phyloP scores from a whole-genome alignment of 2,797 vertebrate genomes.

The Amblyopsis hoosieri region DNA sequence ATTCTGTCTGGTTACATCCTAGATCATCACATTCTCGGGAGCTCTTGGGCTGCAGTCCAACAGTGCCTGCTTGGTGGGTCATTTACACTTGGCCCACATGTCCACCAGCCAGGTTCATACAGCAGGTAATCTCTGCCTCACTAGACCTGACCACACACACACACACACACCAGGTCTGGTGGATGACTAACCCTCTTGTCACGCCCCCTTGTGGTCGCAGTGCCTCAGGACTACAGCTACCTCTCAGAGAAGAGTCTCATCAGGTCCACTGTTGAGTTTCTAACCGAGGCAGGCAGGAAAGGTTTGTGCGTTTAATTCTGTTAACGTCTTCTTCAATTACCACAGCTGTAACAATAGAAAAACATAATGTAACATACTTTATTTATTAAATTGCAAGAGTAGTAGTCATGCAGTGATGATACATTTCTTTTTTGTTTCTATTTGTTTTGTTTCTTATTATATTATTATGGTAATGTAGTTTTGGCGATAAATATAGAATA shows the following conservation, averaged over 20 bases:
- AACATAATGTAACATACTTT: too few species aligned
- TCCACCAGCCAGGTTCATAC: slow-evolving; percentile 86
- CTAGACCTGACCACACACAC: neutral
- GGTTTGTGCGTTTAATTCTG: slow-evolving; percentile 67
- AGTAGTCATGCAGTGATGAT: neutral
- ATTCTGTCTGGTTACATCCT: too few species aligned
- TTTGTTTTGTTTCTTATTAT: too few species aligned
- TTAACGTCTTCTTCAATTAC: neutral
- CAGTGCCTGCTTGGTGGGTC: slow-evolving; percentile 88
- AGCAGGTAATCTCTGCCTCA: slow-evolving; percentile 74
- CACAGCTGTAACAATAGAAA: too few species aligned
- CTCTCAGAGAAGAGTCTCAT: slow-evolving; percentile 90
- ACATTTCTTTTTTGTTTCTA: too few species aligned
- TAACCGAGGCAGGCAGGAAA: slow-evolving; percentile 88
- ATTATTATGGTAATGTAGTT: too few species aligned
- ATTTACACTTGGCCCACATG: slow-evolving; percentile 86
- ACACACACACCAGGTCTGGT: neutral
- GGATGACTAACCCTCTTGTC: neutral
- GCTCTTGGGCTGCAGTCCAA: slow-evolving; percentile 93
- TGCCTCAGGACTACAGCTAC: slow-evolving; percentile 92
- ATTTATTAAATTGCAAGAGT: neutral
- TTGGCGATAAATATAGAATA: too few species aligned
- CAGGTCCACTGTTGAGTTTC: slow-evolving; percentile 81
- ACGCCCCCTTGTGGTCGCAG: slow-evolving; percentile 67
- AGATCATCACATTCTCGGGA: slow-evolving; percentile 67